Conservation (phyloP, 2,888 invertebrate species). For the Dysmachus trigonus region DNA sequence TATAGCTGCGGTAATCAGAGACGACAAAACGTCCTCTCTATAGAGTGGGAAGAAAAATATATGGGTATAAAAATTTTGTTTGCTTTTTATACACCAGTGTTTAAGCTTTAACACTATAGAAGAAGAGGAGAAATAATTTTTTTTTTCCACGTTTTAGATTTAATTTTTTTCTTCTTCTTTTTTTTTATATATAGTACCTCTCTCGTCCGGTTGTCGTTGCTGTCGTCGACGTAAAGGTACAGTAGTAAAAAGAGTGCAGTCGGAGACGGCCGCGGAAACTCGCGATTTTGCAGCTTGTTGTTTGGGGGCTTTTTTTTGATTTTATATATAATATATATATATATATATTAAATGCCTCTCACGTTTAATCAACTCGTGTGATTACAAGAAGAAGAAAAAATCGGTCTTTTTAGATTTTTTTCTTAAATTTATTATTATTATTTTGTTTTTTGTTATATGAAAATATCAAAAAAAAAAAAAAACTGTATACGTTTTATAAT, state of each 20-base stretch:
- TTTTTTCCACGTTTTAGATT: background rate
- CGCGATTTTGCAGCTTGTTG: background rate
- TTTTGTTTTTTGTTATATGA: too few relatives aligned
- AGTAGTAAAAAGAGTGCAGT: constrained; percentile 39
- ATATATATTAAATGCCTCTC: background rate
- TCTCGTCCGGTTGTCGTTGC: constrained; percentile 3
- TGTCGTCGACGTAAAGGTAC: constrained; percentile 17
- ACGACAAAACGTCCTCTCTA: too few relatives aligned
- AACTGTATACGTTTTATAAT: too few relatives aligned
- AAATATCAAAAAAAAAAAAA: too few relatives aligned
- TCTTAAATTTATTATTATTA: too few relatives aligned
- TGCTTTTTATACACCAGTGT: background rate
- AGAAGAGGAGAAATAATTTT: background rate
- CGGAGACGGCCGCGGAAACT: constrained; percentile 1
- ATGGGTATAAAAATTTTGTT: too few relatives aligned
- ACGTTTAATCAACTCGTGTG: background rate
- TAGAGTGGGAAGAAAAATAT: background rate
- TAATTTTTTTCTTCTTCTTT: background rate
- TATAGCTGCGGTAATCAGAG: background rate
- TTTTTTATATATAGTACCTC: background rate
- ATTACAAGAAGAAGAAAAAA: background rate
- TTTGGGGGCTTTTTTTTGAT: background rate
- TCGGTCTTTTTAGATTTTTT: too few relatives aligned
- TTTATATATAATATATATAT: too few relatives aligned
- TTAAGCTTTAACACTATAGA: background rate